Conservation (phyloP, 2,797 vertebrate species). For the Capromys pilorides region DNA sequence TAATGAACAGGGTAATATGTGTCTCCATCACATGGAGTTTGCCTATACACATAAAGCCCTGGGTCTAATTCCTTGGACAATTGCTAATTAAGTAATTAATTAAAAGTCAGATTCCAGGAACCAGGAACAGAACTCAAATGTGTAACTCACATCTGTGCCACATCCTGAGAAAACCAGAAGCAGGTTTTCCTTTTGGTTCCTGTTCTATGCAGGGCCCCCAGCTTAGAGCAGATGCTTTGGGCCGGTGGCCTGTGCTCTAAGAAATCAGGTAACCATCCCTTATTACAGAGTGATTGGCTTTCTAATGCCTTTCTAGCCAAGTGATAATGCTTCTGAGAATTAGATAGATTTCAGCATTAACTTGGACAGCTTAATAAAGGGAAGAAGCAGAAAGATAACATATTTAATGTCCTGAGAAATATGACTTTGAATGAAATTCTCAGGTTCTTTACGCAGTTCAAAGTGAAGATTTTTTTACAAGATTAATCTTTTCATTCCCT, state of each 20-base stretch:
- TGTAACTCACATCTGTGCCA: background rate
- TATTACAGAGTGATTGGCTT: background rate
- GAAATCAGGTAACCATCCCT: background rate
- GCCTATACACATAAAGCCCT: background rate
- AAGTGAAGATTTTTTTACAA: background rate
- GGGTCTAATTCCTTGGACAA: background rate
- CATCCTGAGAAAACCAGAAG: background rate
- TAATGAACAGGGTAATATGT: background rate
- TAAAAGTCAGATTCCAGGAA: background rate
- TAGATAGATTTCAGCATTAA: slow-evolving; percentile 24
- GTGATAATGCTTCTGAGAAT: background rate
- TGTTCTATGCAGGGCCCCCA: background rate
- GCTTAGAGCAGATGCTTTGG: background rate
- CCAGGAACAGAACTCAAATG: background rate
- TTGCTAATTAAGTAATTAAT: background rate
- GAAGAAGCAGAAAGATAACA: background rate
- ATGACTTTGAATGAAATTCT: slow-evolving; percentile 3
- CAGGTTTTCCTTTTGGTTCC: background rate
- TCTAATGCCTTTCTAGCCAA: background rate
- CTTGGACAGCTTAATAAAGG: background rate
- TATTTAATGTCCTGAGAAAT: background rate
- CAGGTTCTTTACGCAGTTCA: background rate
- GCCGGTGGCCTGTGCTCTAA: slow-evolving; percentile 13
- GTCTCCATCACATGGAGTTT: background rate
- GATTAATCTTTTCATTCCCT: background rate